phyloP scores from a whole-genome alignment of 2,888 invertebrate species.

The Vanessa cardui region DNA sequence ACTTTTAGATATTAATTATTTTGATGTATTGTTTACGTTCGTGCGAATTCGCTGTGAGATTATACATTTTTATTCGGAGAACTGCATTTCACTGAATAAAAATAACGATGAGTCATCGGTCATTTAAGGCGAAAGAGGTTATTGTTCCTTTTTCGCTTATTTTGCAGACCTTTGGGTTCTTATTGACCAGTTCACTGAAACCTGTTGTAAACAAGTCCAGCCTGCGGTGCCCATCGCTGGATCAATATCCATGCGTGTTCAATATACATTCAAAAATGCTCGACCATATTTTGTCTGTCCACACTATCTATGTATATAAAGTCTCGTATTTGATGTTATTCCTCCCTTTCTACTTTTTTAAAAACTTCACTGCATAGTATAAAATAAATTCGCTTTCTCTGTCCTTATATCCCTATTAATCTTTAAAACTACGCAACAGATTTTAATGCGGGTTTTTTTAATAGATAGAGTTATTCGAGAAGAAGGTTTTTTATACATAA shows the following conservation, averaged over 20 bases:
- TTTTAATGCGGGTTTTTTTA: too few species aligned
- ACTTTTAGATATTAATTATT: conserved; percentile 7
- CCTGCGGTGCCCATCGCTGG: background rate
- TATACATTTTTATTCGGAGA: background rate
- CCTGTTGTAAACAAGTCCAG: conserved; percentile 26
- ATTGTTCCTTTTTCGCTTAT: conserved; percentile 36
- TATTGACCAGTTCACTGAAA: conserved; percentile 35
- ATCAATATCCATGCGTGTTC: background rate
- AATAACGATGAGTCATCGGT: conserved; percentile 31
- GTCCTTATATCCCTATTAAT: too few species aligned
- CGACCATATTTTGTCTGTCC: too few species aligned
- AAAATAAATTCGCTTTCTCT: too few species aligned
- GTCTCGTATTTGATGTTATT: too few species aligned
- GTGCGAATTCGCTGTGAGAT: conserved; percentile 9
- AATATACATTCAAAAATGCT: too few species aligned
- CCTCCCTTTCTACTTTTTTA: too few species aligned
- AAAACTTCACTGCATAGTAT: too few species aligned
- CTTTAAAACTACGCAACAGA: too few species aligned
- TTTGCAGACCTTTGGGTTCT: conserved; percentile 33
- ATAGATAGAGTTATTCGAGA: too few species aligned
- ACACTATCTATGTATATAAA: too few species aligned
- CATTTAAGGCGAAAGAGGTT: conserved; percentile 29
- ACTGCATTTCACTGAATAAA: conserved; percentile 27
- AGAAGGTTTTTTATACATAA: too few species aligned
- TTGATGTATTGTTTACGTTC: conserved; percentile 3